phyloP scores from a whole-genome alignment of 2,797 vertebrate species.

The Sebastes ruberrimus region DNA sequence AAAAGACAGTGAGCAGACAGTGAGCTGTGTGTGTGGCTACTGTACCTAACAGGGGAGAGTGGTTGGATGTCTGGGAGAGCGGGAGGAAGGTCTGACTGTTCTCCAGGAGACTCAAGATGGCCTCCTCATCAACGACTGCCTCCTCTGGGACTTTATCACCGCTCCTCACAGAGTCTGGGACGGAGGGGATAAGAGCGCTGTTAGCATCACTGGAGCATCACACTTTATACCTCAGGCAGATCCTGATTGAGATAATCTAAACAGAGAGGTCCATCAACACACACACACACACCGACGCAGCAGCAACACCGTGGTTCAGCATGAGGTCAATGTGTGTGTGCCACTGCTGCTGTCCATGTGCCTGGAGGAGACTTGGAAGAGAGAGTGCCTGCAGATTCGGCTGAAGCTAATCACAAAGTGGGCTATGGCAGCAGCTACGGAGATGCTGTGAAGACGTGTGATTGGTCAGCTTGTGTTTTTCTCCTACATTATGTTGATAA shows the following conservation, averaged over 20 bases:
- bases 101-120: constrained; percentile 95
- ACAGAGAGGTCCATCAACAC: neutral
- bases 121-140: constrained; percentile 94
- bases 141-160: constrained; percentile 77
- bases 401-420: constrained; percentile 14
- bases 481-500: neutral
- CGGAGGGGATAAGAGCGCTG: neutral
- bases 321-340: constrained; percentile 15
- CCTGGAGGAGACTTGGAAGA: constrained; percentile 17
- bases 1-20: neutral
- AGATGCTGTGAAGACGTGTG: neutral
- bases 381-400: constrained; percentile 19
- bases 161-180: constrained; percentile 52
- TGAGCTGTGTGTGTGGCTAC: constrained; percentile 4
- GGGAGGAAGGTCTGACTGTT: constrained; percentile 94
- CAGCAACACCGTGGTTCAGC: neutral
- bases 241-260: neutral
- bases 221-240: neutral
- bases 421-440: neutral
- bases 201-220: constrained; percentile 3
- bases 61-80: constrained; percentile 87
- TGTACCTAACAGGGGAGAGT: constrained; percentile 85
- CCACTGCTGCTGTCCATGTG: neutral
- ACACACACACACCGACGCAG: neutral
- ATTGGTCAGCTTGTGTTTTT: neutral